Base-by-base conservation (phyloP, 2,113 vertebrate species). In the Podarcis muralis region DNA sequence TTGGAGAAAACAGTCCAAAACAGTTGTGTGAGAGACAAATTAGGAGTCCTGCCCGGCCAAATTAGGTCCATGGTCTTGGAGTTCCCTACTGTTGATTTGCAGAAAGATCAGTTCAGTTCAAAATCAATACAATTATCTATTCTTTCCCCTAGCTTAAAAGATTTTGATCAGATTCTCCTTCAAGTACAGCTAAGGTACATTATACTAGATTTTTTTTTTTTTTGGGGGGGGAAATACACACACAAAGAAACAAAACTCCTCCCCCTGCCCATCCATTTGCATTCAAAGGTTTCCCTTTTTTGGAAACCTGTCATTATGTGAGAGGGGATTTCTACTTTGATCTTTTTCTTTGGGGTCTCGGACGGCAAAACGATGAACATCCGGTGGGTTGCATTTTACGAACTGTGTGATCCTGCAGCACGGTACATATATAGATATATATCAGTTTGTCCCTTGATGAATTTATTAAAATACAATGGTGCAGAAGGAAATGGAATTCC, bases 401-500 rank as follows among this genome's bases (percentile, higher is more conserved):
- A 65, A 72, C n/a, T 25, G 15, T 22, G 1, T 2, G 86, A 68
- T 85, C 89, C 92, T 91, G 18, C 13, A 84, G 94, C 88, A 84
- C 84, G 1, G 3, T 9, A 30, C 27, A 27, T 74, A 6, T 74
- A 59, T 32, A 37, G 23, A 25, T 87, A 92, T 91, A 62, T 62
- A 85, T 85, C 84, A 89, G 78, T 94, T 94, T 95, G 92, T 92
- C 95, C 94, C 96, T 95, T 93, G 94, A 86, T 77, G 87, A 87
- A 95, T 93, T 94, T 95, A 95, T 95, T 92, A 95, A 95, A 92
- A 87, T 90, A 88, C 90, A n/a, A 59, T 27, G 59, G 84, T 81
- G 90, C 92, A 88, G 93, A 93, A 93, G 96, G 96, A 96, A 91
- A 92, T 57, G 88, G 94, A 92, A 96, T 95, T 94, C 95, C 93